Evolutionary conservation across 2,888 invertebrate genomes (phyloP).

Genomic region (Hypomecis punctinalis): DNA sequence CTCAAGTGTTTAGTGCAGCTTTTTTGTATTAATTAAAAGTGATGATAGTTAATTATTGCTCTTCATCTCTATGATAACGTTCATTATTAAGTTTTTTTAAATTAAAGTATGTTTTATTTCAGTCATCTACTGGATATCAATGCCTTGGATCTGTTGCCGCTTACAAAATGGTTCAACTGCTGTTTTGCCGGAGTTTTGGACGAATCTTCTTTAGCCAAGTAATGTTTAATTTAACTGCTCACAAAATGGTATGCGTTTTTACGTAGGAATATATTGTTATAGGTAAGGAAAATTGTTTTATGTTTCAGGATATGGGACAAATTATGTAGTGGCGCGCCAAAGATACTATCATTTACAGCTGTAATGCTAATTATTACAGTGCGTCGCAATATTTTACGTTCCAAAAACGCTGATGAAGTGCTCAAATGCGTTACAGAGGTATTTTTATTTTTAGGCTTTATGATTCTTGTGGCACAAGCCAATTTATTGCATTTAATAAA

Average conservation of each 20-base stretch:
- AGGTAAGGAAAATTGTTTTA: conserved; percentile 12
- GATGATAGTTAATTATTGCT: too few species aligned
- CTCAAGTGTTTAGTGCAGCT: too few species aligned
- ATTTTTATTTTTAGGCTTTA: conserved; percentile 4
- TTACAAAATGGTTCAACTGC: conserved; percentile 92
- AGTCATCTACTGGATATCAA: conserved; percentile 88
- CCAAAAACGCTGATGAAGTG: conserved; percentile 85
- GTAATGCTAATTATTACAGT: conserved; percentile 90
- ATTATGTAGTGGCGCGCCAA: conserved; percentile 93
- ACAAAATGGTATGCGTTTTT: background rate
- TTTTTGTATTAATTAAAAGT: too few species aligned
- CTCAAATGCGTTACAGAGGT: conserved; percentile 88
- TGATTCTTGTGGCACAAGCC: background rate
- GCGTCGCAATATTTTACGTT: conserved; percentile 87
- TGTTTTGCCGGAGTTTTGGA: conserved; percentile 93
- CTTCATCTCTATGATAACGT: background rate
- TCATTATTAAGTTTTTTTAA: too few species aligned
- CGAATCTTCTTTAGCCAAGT: conserved; percentile 92
- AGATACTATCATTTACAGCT: conserved; percentile 92
- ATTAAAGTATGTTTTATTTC: conserved; percentile 54
- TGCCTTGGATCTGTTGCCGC: conserved; percentile 87
- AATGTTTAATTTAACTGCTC: conserved; percentile 29
- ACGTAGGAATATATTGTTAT: too few species aligned
- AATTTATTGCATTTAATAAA: background rate
- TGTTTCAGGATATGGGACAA: conserved; percentile 94